These are phyloP conservation scores for Conopomorpha cramerella DNA, from an alignment of 1,140 invertebrate species.

Conservation along the genomic window DNA sequence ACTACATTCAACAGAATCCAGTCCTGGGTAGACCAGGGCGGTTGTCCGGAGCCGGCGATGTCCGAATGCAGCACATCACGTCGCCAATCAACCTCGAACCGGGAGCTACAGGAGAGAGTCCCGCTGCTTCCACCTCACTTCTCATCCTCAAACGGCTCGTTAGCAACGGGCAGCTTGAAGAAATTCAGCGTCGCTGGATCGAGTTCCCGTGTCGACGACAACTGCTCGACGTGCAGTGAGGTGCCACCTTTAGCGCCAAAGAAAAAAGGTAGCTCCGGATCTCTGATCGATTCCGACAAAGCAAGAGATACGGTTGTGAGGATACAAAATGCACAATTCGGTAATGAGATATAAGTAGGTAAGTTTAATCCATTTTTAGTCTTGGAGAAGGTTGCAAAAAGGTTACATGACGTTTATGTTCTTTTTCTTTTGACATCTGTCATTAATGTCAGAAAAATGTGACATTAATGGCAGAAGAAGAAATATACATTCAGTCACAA, in stretches of 20 bases:
- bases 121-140: constrained; percentile 39
- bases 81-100: constrained; percentile 19
- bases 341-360: constrained; percentile 46
- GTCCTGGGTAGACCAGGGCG: constrained; percentile 44
- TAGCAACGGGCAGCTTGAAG: constrained; percentile 38
- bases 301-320: constrained; percentile 39
- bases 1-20: no score
- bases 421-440: no score
- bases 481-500: no score
- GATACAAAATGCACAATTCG: constrained; percentile 36
- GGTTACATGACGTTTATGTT: no score
- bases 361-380: no score
- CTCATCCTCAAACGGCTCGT: constrained; percentile 41
- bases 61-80: constrained; percentile 26
- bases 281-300: constrained; percentile 38
- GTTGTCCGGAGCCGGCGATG: constrained; percentile 27
- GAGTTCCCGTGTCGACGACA: constrained; percentile 35
- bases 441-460: no score
- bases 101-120: constrained; percentile 31
- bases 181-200: constrained; percentile 32
- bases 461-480: no score
- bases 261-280: constrained; percentile 41
- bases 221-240: constrained; percentile 40
- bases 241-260: constrained; percentile 38
- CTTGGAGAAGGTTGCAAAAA: no score